Conservation (phyloP, 2,888 invertebrate genomes). For the Nebria brevicollis region DNA sequence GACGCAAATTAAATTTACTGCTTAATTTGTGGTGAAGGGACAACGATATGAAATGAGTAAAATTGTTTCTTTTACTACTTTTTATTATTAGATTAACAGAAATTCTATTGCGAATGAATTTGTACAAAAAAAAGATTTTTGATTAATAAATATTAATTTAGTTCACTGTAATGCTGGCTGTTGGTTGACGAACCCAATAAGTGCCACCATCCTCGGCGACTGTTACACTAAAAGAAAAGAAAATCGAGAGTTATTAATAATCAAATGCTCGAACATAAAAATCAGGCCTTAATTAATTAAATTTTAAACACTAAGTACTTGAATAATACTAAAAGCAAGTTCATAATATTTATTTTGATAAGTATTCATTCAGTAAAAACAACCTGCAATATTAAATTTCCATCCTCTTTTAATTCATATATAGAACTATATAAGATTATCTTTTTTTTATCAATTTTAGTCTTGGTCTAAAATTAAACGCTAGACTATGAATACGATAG, state of each 20-base stretch:
- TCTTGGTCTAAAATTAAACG: background rate
- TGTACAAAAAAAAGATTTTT: conserved; percentile 43
- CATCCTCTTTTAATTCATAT: no score
- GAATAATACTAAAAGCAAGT: no score
- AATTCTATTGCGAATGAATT: conserved; percentile 32
- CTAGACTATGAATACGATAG: no score
- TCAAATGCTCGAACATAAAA: background rate
- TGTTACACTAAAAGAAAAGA: conserved; percentile 69
- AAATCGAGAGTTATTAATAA: background rate
- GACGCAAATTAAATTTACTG: conserved; percentile 3
- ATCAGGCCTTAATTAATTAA: background rate
- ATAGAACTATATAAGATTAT: no score
- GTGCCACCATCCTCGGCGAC: conserved; percentile 75
- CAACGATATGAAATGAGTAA: conserved; percentile 24
- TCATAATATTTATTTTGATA: no score
- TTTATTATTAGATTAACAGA: conserved; percentile 32
- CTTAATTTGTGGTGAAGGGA: background rate
- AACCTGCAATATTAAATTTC: no score
- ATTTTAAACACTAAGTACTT: background rate
- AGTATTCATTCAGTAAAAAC: no score
- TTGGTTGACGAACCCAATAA: conserved; percentile 77
- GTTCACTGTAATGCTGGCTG: conserved; percentile 69
- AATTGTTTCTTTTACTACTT: conserved; percentile 29
- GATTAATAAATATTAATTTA: conserved; percentile 49
- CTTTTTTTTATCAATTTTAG: no score